These are phyloP conservation scores for Noctuana brunneofusca DNA, from an alignment of 2,888 invertebrate genomes.

Conservation along the genomic window DNA sequence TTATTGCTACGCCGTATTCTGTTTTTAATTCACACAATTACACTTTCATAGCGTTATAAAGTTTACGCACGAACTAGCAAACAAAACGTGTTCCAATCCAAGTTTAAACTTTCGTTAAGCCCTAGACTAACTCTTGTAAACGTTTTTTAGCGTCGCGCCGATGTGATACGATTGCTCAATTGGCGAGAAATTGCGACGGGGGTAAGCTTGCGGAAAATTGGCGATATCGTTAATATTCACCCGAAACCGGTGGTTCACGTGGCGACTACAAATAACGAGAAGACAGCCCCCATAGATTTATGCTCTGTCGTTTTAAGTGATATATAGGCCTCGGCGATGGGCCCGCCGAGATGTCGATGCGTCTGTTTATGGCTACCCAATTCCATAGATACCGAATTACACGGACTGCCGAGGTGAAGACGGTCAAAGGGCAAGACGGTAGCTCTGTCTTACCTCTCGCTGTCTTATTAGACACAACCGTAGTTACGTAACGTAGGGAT, in stretches of 20 bases:
- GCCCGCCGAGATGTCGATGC: constrained; percentile 53
- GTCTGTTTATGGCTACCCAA: constrained; percentile 52
- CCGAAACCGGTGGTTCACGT: constrained; percentile 79
- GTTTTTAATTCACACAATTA: not conserved
- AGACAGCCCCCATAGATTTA: constrained; percentile 77
- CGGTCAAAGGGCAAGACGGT: constrained; percentile 29
- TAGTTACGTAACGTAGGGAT: constrained; percentile 2
- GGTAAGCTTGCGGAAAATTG: constrained; percentile 81
- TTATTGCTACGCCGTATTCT: not conserved
- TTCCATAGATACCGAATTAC: constrained; percentile 29
- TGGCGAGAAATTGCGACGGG: constrained; percentile 81
- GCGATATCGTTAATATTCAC: constrained; percentile 83
- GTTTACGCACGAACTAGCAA: constrained; percentile 25
- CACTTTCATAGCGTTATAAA: constrained; percentile 3
- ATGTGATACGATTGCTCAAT: constrained; percentile 79
- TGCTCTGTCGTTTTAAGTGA: constrained; percentile 79
- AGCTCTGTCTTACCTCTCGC: constrained; percentile 20
- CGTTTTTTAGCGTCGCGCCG: constrained; percentile 50
- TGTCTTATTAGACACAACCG: constrained; percentile 8
- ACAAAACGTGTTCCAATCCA: constrained; percentile 29
- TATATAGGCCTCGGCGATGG: constrained; percentile 63
- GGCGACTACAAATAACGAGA: constrained; percentile 81
- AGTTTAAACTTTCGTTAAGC: constrained; percentile 27
- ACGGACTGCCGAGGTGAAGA: constrained; percentile 19
- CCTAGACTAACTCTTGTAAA: constrained; percentile 27